A percentile compares a stretch with the other conserved stretches of the same genome.
These are phyloP conservation scores for Pipa parva DNA, from an alignment of 2,113 vertebrate species.

Conservation along the genomic window DNA sequence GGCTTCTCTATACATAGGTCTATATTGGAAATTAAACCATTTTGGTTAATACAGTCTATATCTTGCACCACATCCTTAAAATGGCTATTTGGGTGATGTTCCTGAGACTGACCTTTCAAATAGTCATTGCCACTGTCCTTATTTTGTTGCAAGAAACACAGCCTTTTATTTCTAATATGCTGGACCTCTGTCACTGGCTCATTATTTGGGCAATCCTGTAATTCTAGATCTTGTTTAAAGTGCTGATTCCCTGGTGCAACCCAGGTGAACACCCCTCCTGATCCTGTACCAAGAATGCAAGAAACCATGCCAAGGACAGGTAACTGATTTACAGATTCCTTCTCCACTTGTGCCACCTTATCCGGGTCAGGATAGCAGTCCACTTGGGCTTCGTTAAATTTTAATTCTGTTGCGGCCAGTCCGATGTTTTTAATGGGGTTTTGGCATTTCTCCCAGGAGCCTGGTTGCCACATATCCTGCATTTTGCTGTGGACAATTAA, in stretches of 20 bases:
- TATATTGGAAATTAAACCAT: no score
- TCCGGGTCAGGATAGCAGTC: background rate
- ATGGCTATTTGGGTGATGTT: no score
- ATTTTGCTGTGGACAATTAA: background rate
- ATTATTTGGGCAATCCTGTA: constrained; percentile 24
- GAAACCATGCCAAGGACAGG: constrained; percentile 1
- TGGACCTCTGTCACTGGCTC: constrained; percentile 47
- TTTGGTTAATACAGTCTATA: no score
- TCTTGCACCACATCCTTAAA: no score
- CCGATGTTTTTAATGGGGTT: background rate
- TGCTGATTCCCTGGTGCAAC: background rate
- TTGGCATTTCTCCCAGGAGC: background rate
- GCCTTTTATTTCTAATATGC: constrained; percentile 52
- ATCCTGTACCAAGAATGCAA: background rate
- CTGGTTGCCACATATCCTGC: constrained; percentile 3
- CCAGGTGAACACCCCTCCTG: background rate
- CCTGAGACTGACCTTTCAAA: background rate
- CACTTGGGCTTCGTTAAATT: no score
- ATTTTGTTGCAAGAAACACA: constrained; percentile 56
- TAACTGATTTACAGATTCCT: background rate
- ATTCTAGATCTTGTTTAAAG: background rate
- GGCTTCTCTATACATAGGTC: no score
- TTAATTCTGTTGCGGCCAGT: no score
- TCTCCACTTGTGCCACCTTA: background rate
- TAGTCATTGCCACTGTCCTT: background rate